Conservation (phyloP, 2,113 vertebrate genomes). For the Mesoclemmys tuberculata region DNA sequence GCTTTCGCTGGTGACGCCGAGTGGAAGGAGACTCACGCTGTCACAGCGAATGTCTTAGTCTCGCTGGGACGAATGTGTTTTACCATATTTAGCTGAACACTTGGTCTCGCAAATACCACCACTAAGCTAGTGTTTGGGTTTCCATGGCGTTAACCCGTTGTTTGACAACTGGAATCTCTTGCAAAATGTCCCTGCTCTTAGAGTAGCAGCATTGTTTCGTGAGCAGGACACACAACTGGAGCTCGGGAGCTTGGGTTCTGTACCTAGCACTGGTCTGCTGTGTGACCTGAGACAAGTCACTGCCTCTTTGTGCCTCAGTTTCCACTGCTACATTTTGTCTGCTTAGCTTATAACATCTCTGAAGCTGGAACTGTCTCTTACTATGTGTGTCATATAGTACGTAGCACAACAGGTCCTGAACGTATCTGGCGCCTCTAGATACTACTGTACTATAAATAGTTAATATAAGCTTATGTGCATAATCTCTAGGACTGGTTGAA, state of each 20-base stretch:
- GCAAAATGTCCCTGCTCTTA: background rate
- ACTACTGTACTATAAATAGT: background rate
- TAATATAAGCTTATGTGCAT: background rate
- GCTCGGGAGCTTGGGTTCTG: too few relatives aligned
- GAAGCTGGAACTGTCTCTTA: background rate
- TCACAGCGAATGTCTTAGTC: background rate
- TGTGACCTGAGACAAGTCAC: background rate
- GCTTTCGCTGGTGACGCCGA: fast-evolving
- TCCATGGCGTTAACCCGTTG: background rate
- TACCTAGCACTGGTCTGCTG: fast-evolving
- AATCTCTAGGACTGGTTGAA: background rate
- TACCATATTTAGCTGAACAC: background rate
- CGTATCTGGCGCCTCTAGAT: background rate
- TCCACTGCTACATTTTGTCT: background rate
- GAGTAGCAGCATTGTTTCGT: background rate
- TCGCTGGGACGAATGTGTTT: background rate
- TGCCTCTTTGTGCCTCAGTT: fast-evolving
- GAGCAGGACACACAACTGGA: background rate
- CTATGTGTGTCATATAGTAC: background rate
- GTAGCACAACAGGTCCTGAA: background rate
- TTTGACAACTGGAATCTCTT: background rate
- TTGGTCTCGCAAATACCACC: background rate
- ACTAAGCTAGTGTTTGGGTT: background rate
- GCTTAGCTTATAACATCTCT: background rate
- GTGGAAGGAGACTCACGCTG: background rate